phyloP scores from a whole-genome alignment of 2,888 invertebrate genomes.

The Andricus quercusramuli region DNA sequence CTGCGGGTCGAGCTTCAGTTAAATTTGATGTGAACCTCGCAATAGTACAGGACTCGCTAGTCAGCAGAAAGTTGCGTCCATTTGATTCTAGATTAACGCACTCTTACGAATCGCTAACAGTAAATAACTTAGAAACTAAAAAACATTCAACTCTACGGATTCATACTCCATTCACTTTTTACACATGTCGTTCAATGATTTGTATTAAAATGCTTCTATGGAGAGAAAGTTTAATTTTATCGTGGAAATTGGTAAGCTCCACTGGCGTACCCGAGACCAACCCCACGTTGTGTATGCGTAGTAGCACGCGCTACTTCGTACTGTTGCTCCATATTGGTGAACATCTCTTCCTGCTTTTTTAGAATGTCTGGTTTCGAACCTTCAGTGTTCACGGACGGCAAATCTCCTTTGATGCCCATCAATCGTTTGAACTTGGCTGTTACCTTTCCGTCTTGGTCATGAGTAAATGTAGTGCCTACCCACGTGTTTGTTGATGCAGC shows the following conservation, averaged over 20 bases:
- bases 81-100: neutral
- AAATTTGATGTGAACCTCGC: neutral
- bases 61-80: neutral
- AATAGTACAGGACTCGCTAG: neutral
- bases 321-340: constrained; percentile 95
- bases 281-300: constrained; percentile 96
- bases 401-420: constrained; percentile 92
- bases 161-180: constrained; percentile 6
- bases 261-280: constrained; percentile 88
- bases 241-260: constrained; percentile 80
- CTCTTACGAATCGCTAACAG: neutral
- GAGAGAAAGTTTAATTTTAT: constrained; percentile 67
- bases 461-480: constrained; percentile 92
- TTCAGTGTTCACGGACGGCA: constrained; percentile 72
- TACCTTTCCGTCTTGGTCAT: constrained; percentile 94
- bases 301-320: constrained; percentile 97
- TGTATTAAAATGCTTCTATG: constrained; percentile 19
- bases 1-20: neutral
- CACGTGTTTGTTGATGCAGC: constrained; percentile 82
- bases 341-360: constrained; percentile 91
- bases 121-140: constrained; percentile 18
- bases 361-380: constrained; percentile 81
- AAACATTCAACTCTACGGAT: constrained; percentile 12
- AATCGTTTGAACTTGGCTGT: constrained; percentile 97
- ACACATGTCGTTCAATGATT: neutral